Evolutionary conservation across 2,113 vertebrate genomes (phyloP).

Genomic region (Ancistrus triradiatus): DNA sequence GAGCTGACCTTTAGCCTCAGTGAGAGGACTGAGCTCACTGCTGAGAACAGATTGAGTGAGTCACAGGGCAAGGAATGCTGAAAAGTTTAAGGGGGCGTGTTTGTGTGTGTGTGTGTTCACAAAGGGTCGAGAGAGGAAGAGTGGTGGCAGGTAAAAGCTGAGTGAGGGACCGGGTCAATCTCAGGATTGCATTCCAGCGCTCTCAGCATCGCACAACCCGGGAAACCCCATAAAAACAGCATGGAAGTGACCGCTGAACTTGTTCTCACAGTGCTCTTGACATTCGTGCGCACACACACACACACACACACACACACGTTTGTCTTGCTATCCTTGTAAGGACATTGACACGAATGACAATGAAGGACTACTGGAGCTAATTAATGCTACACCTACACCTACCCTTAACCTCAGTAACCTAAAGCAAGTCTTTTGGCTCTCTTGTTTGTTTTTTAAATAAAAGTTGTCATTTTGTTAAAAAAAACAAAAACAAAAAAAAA

Average conservation of each 20-base stretch:
- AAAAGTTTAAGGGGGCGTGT: neutral
- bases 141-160: constrained; percentile 27
- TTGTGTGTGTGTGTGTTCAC: constrained; percentile 1
- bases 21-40: constrained; percentile 6
- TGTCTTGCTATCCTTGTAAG: no score
- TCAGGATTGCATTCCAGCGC: constrained; percentile 32
- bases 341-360: no score
- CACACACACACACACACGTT: constrained; percentile 5
- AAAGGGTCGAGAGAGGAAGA: constrained; percentile 10
- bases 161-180: constrained; percentile 4
- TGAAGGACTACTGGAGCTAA: no score
- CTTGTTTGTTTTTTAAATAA: no score
- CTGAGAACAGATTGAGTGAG: constrained; percentile 13
- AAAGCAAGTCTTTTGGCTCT: no score
- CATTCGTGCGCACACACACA: constrained; percentile 7
- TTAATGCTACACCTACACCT: no score
- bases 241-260: constrained; percentile 13
- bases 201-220: neutral
- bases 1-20: constrained; percentile 36
- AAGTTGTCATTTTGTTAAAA: no score
- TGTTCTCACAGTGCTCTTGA: constrained; percentile 21
- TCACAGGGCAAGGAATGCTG: constrained; percentile 40
- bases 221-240: constrained; percentile 28
- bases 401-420: no score
- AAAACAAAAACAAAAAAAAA: no score